Percentiles rank a stretch among this genome's conserved stretches.
Conservation (phyloP, 2,888 invertebrate species). For the Synanthedon andrenaeformis region DNA sequence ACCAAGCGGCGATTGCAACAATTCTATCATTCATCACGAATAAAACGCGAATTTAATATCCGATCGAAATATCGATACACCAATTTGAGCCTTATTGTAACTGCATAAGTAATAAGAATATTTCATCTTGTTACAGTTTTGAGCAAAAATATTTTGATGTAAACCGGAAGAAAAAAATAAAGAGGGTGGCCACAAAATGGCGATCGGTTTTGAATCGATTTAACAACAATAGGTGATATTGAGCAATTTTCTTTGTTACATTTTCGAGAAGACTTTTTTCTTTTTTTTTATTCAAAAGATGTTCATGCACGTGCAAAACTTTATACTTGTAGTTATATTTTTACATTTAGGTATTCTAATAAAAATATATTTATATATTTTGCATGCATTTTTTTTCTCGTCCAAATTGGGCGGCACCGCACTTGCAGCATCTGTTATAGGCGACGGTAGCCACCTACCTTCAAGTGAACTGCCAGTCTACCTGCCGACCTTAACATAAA, state of each 20-base stretch:
- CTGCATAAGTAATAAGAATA: slow-evolving; percentile 3
- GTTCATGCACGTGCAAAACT: background rate
- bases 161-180: slow-evolving; percentile 23
- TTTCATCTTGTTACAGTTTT: background rate
- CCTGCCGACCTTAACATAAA: too few relatives aligned
- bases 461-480: too few relatives aligned
- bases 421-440: too few relatives aligned
- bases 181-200: slow-evolving; percentile 21
- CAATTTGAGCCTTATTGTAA: slow-evolving; percentile 16
- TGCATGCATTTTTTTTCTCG: too few relatives aligned
- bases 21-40: slow-evolving; percentile 37
- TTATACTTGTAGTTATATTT: too few relatives aligned
- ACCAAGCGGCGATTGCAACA: slow-evolving; percentile 39
- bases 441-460: too few relatives aligned
- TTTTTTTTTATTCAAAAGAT: background rate
- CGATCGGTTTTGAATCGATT: slow-evolving; percentile 10
- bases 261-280: background rate
- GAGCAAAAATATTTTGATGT: background rate
- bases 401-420: too few relatives aligned
- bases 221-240: background rate
- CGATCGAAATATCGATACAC: background rate
- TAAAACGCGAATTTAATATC: slow-evolving; percentile 22
- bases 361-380: too few relatives aligned
- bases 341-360: too few relatives aligned
- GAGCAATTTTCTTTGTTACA: slow-evolving; percentile 2